Conservation (phyloP, 2,888 invertebrate species). For the Lithophane semibrunnea region DNA sequence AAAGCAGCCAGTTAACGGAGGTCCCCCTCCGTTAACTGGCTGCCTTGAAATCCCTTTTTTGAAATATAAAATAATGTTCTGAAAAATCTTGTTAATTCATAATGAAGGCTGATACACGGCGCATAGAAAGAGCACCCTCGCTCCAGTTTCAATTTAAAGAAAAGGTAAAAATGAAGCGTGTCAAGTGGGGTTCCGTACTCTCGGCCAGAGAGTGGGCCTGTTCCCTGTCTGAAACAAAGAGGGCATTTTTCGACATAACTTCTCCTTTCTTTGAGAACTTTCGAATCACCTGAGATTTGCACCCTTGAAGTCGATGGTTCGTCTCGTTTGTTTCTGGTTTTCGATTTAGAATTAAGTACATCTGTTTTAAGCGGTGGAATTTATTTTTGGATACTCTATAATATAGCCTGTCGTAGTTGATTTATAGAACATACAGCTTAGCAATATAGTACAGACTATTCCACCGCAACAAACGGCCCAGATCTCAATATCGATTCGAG, state of each 20-base stretch:
- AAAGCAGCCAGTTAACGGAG: slow-evolving; percentile 18
- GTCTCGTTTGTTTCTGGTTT: slow-evolving; percentile 71
- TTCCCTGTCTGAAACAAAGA: slow-evolving; percentile 87
- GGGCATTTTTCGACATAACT: slow-evolving; percentile 80
- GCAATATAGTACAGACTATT: slow-evolving; percentile 1
- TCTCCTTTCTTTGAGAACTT: slow-evolving; percentile 77
- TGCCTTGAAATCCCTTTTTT: too few species aligned
- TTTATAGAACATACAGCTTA: background rate
- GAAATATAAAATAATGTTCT: slow-evolving; percentile 67
- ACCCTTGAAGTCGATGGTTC: slow-evolving; percentile 74
- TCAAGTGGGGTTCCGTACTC: slow-evolving; percentile 87
- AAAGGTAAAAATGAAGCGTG: slow-evolving; percentile 88
- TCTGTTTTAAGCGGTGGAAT: background rate
- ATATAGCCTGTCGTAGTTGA: background rate
- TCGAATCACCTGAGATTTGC: slow-evolving; percentile 82
- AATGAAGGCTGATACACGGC: slow-evolving; percentile 79
- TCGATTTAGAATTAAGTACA: slow-evolving; percentile 47
- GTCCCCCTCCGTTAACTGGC: too few species aligned
- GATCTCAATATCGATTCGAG: slow-evolving; percentile 53
- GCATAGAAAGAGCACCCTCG: slow-evolving; percentile 78
- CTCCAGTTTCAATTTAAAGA: slow-evolving; percentile 85
- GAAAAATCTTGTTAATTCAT: slow-evolving; percentile 77
- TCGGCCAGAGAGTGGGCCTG: slow-evolving; percentile 81
- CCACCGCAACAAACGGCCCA: slow-evolving; percentile 25
- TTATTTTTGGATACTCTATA: background rate